Evolutionary conservation across 2,797 vertebrate genomes (phyloP), one percentile per base, ranked within the genome.

Genomic region (Sebastolobus altivelis): DNA sequence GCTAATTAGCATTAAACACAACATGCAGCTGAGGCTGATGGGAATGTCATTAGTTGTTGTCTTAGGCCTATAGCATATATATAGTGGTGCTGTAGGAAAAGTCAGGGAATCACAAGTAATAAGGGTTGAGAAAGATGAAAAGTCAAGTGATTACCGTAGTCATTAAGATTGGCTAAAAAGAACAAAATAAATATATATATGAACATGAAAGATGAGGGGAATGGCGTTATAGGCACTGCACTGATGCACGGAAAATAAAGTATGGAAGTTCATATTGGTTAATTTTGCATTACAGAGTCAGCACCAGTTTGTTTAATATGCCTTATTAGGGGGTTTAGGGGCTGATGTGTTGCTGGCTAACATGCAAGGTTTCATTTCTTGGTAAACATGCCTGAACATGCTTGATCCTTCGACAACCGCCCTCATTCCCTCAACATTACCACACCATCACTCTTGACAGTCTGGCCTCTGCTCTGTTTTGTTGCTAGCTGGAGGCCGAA

Each of bases 401-500:
- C 8, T 68, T 27, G 2, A 31, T 20, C 46, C 5, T 25, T 2
- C 13, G 0, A 43, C n/a, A 58, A 18, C n/a, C 1, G 0, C 4
- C 40, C 4, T 35, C 8, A 33, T 58, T 43, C 7, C 25, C 16
- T 62, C 27, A 67, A 22, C 12, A n/a, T 20, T 6, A 35, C 58
- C 8, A 52, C 25, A 55, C 8, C 7, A 14, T n/a, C 12, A 1
- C 52, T n/a, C 18, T 52, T 18, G 62, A 70, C n/a, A 10, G 6
- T 7, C n/a, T 25, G 14, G 4, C 2, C 4, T 71, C 61, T 75
- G 46, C 5, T 62, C 6, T 72, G n/a, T 11, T 46, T 40, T 81
- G 33, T 77, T 74, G 3, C 16, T 68, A 98, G 97, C 81, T 52
- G 0, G 96, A 97, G 73, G 97, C 96, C 0, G 88, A 95, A 79